Evolutionary conservation across 2,113 vertebrate genomes (phyloP), one percentile per base, ranked within the genome.

Genomic region (Dermatemys mawii): DNA sequence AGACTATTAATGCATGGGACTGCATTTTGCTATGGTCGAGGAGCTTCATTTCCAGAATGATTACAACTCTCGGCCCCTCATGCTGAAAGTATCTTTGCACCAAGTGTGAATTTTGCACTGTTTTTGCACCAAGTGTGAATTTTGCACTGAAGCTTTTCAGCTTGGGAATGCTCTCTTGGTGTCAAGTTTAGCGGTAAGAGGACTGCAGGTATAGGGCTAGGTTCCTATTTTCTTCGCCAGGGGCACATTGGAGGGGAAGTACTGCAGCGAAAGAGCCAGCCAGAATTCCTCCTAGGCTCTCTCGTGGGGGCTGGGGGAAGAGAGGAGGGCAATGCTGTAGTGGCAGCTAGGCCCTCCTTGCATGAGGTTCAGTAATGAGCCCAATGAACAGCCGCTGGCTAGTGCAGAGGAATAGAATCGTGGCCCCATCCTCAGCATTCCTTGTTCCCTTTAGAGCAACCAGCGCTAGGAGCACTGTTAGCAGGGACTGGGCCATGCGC

Each of bases 361-460:
- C 73, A 44, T 13, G 38, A 44, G 73, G 24, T 76, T 22, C 6
- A 7, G 13, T n/a, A 2, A 14, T 8, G 13, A 92, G 13, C 26
- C 83, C 86, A 78, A n/a, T 26, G 75, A 75, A 7, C 24, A 81
- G 16, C 6, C 70, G 11, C 0, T 38, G 5, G 19, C 63, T 88
- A 12, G 32, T 8, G 5, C 0, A 1, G 0, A 83, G 35, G 75
- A 5, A 8, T 12, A 75, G 50, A 48, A 67, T 19, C 2, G 17
- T 26, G 51, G 44, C n/a, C 38, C 6, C 70, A 14, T 5, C 26
- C 41, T 29, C 73, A 27, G 22, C 24, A 8, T 76, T 46, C 41
- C 38, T 41, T 38, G 13, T 38, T 41, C 38, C 41, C 41, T 49
- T 16, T 50, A 19, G n/a, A 19, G 51, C 9, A 2, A 38, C 17